These are phyloP conservation scores for Machaerirhynchus nigripectus DNA, from an alignment of 2,113 vertebrate genomes.

Conservation along the genomic window DNA sequence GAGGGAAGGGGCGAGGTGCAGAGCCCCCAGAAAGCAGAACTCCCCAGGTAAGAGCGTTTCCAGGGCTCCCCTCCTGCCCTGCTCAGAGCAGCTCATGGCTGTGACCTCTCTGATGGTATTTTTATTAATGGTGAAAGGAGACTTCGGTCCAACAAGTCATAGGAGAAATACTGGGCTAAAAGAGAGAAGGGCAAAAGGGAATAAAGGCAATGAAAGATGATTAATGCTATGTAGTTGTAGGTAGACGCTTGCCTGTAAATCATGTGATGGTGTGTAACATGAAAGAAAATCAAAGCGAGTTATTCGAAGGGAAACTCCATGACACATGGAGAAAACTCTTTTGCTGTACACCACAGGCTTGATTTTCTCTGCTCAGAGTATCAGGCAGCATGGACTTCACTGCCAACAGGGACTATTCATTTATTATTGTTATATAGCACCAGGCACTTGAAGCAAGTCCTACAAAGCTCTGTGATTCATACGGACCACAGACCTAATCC, in stretches of 20 bases:
- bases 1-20: background rate
- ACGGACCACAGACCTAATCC: background rate
- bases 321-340: background rate
- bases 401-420: background rate
- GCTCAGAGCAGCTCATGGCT: background rate
- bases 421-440: background rate
- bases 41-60: background rate
- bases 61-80: background rate
- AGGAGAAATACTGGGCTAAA: background rate
- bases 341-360: background rate
- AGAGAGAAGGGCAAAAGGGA: background rate
- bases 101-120: accelerated
- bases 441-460: background rate
- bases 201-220: background rate
- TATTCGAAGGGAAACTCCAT: background rate
- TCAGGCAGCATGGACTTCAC: background rate
- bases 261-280: background rate
- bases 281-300: background rate
- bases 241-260: background rate
- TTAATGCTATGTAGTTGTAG: background rate
- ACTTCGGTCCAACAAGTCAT: background rate
- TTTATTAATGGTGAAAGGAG: background rate
- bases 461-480: background rate
- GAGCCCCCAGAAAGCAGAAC: background rate
- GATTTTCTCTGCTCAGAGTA: background rate